Conservation (phyloP, 2,797 vertebrate genomes). For the Pseudochaenichthys georgianus region DNA sequence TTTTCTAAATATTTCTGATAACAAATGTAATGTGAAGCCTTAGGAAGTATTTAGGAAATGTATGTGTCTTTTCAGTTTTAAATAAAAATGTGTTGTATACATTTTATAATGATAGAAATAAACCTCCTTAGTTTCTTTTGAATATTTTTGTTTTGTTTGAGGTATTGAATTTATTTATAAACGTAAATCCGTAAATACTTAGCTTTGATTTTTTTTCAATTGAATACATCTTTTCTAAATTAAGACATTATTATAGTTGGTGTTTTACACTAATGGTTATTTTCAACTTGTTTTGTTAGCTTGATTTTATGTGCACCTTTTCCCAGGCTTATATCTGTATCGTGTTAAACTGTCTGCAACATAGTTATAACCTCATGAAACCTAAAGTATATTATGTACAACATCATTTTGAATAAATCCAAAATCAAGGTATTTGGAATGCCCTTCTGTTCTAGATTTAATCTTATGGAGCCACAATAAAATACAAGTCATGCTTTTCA, state of each 20-base stretch:
- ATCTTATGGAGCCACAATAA: not conserved
- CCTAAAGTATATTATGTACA: not conserved
- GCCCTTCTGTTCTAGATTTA: not conserved
- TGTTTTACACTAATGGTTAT: not conserved
- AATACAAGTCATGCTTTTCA: not conserved
- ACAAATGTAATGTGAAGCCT: no score
- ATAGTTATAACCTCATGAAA: not conserved
- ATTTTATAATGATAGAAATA: no score
- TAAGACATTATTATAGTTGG: accelerated
- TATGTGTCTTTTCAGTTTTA: no score
- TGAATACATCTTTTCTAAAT: not conserved
- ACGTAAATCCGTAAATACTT: no score
- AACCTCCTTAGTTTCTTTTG: no score
- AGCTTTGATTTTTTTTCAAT: not conserved
- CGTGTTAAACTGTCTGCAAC: not conserved
- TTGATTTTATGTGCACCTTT: not conserved
- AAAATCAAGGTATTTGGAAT: no score
- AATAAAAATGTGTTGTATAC: no score
- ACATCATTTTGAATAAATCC: no score
- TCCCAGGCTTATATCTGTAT: not conserved
- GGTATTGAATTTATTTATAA: no score
- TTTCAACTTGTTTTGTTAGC: not conserved
- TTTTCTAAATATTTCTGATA: no score
- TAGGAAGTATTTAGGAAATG: no score
- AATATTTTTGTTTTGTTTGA: no score